Base-by-base conservation (phyloP, 1,140 invertebrate species). In the Drosophila pachea region DNA sequence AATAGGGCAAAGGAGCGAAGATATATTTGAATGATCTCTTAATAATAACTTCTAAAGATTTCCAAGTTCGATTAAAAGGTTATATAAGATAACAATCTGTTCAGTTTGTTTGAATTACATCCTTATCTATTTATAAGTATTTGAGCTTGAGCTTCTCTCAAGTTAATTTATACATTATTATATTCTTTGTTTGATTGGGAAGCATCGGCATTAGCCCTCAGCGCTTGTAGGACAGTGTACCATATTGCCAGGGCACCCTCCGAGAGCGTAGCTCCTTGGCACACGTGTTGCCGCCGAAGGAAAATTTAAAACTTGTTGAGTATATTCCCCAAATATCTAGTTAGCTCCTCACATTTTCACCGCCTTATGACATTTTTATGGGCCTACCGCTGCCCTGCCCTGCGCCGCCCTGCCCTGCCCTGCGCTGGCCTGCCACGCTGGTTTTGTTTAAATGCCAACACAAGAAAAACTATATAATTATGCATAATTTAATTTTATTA, bases 321-420 rank as follows among this genome's bases (percentile, higher is more conserved):
- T 22, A 48, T 49, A 68, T 64, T 73, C 42, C 52, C 63, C 43
- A 22, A 22, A 58, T 65, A 58, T 71, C 64, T 63, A 38, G 59
- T 7, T 61, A 35, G 52, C 56, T 73, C 48, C 64, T 61, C 68
- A 68, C 70, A 48, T 56, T 76, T 76, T 74, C 43, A 77, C 66
- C 78, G 78, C 74, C 74, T 82, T 82, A 74, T 82, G 78, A 74
- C 78, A 81, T 52, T 81, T 82, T 77, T 81, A 82, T 82, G 78
- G 43, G 42, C 45, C 62, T 68, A 35, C 61, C n/a, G 14, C 32
- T 36, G 14, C 48, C 36, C 4, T 38, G 1, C 22, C 22, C 22
- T 22, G 22, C 22, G n/a, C n/a, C n/a, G n/a, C n/a, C n/a, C n/a
- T n/a, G n/a, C 22, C 22, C 22, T 22, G 22, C 22, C 22, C 43